A percentile compares a stretch with the other conserved stretches of the same genome.
Conservation (phyloP, 2,113 vertebrate genomes). For the Micronisus gabar region DNA sequence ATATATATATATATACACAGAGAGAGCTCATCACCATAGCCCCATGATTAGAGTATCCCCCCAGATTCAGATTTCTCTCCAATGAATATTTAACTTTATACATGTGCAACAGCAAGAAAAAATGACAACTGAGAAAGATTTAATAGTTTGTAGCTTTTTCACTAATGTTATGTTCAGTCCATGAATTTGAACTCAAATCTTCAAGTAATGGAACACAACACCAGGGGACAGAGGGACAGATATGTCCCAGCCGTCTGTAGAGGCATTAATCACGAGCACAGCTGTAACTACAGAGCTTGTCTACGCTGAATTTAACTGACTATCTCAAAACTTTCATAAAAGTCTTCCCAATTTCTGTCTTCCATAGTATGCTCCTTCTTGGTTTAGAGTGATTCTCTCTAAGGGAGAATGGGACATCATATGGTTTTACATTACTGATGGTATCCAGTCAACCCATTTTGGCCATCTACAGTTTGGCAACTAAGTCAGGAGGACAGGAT, state of each 20-base stretch:
- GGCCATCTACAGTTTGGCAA: neutral
- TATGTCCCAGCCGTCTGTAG: neutral
- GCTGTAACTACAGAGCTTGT: neutral
- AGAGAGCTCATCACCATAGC: rapidly evolving
- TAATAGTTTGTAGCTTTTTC: neutral
- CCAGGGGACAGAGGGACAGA: neutral
- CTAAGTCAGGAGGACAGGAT: neutral
- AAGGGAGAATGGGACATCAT: neutral
- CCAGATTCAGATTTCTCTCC: neutral
- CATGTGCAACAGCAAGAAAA: neutral
- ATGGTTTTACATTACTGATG: neutral
- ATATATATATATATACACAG: neutral
- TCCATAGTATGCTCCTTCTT: neutral
- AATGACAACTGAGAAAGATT: neutral
- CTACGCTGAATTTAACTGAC: neutral
- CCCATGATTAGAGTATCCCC: neutral
- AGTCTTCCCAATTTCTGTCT: neutral
- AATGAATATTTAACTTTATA: neutral
- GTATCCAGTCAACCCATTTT: neutral
- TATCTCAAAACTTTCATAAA: neutral
- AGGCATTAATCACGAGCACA: neutral
- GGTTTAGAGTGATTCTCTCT: neutral
- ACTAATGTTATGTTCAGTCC: neutral
- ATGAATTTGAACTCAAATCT: neutral
- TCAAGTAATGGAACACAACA: neutral